Conservation (phyloP, 2,888 invertebrate genomes). For the Eupithecia pulchellata region DNA sequence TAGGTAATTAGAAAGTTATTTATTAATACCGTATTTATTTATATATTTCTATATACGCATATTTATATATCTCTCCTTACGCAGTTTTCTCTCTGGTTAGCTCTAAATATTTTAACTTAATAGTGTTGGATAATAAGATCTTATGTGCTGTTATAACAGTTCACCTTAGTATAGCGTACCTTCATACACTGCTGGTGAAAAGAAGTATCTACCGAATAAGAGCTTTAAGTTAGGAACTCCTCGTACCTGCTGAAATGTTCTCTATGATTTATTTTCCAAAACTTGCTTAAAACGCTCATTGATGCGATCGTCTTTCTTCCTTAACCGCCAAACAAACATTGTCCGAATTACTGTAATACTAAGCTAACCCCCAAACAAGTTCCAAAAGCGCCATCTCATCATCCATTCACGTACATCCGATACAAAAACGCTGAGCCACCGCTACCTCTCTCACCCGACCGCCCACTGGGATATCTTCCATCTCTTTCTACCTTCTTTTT, state of each 20-base stretch:
- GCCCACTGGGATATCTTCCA: constrained; percentile 64
- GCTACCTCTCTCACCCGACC: constrained; percentile 56
- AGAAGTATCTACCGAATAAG: background rate
- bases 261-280: background rate
- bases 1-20: background rate
- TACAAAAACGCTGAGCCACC: constrained; percentile 40
- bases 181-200: background rate
- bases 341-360: constrained; percentile 21
- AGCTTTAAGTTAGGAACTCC: background rate
- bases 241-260: background rate
- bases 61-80: background rate
- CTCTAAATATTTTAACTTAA: too few species aligned
- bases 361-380: constrained; percentile 37
- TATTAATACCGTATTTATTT: background rate
- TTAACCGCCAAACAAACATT: constrained; percentile 15
- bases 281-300: background rate
- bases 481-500: constrained; percentile 43
- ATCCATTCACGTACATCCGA: constrained; percentile 41
- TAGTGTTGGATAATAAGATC: too few species aligned
- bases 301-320: background rate
- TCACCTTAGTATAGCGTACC: background rate
- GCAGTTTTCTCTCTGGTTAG: too few species aligned
- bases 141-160: background rate
- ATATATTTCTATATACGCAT: background rate
- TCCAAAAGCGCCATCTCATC: constrained; percentile 39